phyloP scores from a whole-genome alignment of 2,888 invertebrate species.

The Desoria tigrina region DNA sequence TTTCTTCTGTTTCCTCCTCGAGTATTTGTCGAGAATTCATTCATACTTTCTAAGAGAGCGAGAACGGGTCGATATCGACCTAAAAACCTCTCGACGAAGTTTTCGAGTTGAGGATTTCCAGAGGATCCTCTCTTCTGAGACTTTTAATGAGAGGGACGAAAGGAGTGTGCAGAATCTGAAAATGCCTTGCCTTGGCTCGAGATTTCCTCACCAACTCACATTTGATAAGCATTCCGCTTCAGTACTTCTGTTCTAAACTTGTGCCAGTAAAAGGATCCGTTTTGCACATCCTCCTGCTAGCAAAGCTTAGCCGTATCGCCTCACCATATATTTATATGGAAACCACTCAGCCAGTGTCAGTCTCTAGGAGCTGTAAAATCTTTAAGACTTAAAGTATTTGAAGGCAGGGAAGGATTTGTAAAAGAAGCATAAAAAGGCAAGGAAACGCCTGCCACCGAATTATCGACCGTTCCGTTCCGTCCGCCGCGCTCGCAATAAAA shows the following conservation, averaged over 20 bases:
- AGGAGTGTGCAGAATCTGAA: conserved; percentile 14
- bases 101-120: background rate
- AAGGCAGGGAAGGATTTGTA: no score
- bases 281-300: no score
- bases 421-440: no score
- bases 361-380: no score
- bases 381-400: no score
- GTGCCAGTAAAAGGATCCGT: background rate
- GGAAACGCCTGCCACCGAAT: no score
- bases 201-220: background rate
- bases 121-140: background rate
- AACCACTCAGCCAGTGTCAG: no score
- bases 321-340: no score
- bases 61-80: conserved; percentile 7
- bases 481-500: no score
- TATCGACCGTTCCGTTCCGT: no score
- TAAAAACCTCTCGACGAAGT: conserved; percentile 2
- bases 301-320: no score
- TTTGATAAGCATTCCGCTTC: background rate
- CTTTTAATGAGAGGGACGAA: background rate
- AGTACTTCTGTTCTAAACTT: background rate
- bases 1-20: no score
- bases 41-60: background rate
- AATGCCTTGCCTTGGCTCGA: background rate
- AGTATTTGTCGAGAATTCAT: background rate